phyloP scores from a whole-genome alignment of 2,797 vertebrate species.

The Spatula clypeata region DNA sequence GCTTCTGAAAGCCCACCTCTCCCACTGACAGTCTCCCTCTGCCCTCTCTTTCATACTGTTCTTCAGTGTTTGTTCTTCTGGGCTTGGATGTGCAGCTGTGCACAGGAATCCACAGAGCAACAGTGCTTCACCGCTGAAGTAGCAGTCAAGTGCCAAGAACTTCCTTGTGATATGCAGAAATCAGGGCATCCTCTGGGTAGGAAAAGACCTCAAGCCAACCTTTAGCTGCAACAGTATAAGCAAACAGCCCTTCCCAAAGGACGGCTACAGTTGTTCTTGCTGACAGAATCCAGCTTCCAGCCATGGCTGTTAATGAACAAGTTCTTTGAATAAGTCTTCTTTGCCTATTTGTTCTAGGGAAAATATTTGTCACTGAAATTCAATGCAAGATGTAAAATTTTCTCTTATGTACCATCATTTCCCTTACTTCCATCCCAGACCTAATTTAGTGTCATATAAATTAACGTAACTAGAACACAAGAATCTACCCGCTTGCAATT shows the following conservation, averaged over 20 bases:
- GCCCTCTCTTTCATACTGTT: not conserved
- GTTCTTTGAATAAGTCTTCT: not conserved
- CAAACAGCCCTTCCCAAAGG: not conserved
- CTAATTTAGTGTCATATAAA: not conserved
- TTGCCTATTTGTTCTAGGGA: not conserved
- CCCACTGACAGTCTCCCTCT: not conserved
- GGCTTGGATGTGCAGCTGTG: not conserved
- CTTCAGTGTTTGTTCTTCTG: not conserved
- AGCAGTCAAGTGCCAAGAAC: not conserved
- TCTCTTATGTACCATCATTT: not conserved
- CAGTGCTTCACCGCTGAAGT: not conserved
- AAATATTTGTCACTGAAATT: not conserved
- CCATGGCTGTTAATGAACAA: not conserved
- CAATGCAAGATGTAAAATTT: not conserved
- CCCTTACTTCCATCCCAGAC: not conserved
- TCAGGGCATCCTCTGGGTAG: not conserved
- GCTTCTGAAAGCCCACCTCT: rapidly evolving
- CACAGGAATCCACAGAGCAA: not conserved
- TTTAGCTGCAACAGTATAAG: not conserved
- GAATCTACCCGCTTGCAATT: not conserved
- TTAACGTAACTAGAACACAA: not conserved
- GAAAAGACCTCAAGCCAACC: not conserved
- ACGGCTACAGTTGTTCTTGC: not conserved
- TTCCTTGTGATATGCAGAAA: not conserved
- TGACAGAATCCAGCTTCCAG: not conserved